Conservation (phyloP, 2,797 vertebrate genomes). For the Anas bernieri region DNA sequence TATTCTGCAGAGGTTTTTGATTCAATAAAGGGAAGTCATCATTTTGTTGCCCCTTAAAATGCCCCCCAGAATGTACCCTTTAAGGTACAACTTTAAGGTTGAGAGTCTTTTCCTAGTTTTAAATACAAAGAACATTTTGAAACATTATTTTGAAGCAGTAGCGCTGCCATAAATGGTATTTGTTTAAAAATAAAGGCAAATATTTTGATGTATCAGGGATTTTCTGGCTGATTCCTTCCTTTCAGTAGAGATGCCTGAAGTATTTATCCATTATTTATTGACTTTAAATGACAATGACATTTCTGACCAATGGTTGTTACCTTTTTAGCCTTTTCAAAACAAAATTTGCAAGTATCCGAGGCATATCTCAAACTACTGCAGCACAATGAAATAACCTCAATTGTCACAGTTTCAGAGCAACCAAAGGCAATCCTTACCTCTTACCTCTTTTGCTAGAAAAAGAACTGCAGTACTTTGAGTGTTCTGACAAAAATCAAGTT, state of each 20-base stretch:
- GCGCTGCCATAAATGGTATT: background rate
- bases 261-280: background rate
- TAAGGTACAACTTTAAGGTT: background rate
- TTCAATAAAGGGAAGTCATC: background rate
- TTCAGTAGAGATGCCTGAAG: background rate
- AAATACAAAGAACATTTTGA: background rate
- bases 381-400: background rate
- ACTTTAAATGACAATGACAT: background rate
- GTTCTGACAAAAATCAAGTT: background rate
- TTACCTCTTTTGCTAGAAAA: background rate
- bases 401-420: background rate
- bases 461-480: background rate
- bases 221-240: background rate
- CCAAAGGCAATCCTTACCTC: background rate
- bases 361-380: background rate
- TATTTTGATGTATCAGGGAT: background rate
- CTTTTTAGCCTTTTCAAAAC: background rate
- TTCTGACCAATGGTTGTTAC: background rate
- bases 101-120: background rate
- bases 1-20: background rate
- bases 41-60: background rate
- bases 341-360: background rate
- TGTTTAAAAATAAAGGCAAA: background rate
- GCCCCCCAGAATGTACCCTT: background rate
- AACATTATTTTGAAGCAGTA: background rate